Conservation (phyloP, 2,113 vertebrate genomes). For the Amia ocellicauda region DNA sequence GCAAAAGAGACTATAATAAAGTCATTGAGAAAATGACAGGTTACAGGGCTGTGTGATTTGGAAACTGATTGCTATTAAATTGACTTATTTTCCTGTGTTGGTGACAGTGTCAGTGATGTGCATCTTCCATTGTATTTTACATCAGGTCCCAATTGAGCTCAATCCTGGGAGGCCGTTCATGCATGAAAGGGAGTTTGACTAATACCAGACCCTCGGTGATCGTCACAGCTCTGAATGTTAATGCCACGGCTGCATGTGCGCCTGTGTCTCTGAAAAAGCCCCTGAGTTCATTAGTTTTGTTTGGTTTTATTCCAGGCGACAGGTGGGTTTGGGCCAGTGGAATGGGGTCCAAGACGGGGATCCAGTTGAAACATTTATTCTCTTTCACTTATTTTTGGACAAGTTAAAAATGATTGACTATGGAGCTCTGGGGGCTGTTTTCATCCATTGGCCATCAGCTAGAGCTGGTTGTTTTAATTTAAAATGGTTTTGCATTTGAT, state of each 20-base stretch:
- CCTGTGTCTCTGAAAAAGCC: background rate
- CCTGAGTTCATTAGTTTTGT: background rate
- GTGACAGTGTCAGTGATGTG: slow-evolving; percentile 34
- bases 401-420: no score
- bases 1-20: slow-evolving; percentile 55
- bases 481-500: no score
- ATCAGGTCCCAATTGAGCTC: slow-evolving; percentile 40
- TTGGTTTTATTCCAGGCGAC: no score
- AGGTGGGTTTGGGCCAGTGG: no score
- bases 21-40: slow-evolving; percentile 67
- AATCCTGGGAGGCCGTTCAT: slow-evolving; percentile 26
- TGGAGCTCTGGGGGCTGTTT: no score
- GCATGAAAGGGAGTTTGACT: slow-evolving; percentile 51
- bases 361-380: no score
- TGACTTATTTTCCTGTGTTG: slow-evolving; percentile 49
- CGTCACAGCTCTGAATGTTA: slow-evolving; percentile 44
- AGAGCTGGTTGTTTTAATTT: no score
- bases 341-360: no score
- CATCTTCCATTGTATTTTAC: slow-evolving; percentile 26
- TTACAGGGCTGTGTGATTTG: slow-evolving; percentile 61
- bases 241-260: slow-evolving; percentile 13
- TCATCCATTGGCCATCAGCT: no score
- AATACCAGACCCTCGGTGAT: slow-evolving; percentile 45
- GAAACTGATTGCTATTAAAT: slow-evolving; percentile 59
- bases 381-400: no score